Conservation (phyloP, 2,797 vertebrate species). For the Tragopan temminckii region DNA sequence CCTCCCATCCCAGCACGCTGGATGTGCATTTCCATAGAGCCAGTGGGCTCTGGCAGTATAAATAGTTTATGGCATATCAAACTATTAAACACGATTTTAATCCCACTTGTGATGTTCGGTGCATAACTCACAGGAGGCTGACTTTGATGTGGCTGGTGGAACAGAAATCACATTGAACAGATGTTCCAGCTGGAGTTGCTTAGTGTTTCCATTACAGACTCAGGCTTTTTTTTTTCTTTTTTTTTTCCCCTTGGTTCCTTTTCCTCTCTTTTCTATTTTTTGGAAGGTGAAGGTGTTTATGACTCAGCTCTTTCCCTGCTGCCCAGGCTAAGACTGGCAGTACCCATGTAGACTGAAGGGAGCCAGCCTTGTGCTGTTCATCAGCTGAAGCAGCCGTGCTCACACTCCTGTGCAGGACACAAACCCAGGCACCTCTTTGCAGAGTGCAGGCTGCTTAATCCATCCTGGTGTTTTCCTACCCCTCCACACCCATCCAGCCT, state of each 20-base stretch:
- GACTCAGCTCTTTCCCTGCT: slow-evolving; percentile 74
- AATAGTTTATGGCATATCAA: slow-evolving; percentile 81
- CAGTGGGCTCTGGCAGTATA: slow-evolving; percentile 65
- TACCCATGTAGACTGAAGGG: neutral
- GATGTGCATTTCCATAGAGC: slow-evolving; percentile 48
- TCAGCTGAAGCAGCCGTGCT: neutral
- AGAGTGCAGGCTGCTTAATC: neutral
- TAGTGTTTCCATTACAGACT: slow-evolving; percentile 65
- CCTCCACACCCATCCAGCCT: neutral
- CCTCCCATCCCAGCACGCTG: slow-evolving; percentile 3
- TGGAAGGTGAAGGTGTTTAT: slow-evolving; percentile 34
- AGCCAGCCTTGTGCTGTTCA: neutral
- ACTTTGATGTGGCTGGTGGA: slow-evolving; percentile 81
- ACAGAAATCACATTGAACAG: slow-evolving; percentile 78
- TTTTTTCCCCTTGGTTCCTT: neutral
- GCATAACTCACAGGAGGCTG: slow-evolving; percentile 74
- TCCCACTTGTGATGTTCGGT: slow-evolving; percentile 80
- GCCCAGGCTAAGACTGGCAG: slow-evolving; percentile 36
- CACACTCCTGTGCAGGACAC: neutral
- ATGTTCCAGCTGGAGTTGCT: slow-evolving; percentile 80
- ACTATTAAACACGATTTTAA: slow-evolving; percentile 83
- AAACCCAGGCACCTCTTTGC: neutral
- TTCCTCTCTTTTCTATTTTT: rapidly evolving
- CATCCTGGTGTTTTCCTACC: neutral
- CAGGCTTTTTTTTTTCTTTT: neutral